Percentiles rank a stretch among this genome's conserved stretches.
Conservation (phyloP, 2,888 invertebrate genomes). For the Calliphora vomitoria region DNA sequence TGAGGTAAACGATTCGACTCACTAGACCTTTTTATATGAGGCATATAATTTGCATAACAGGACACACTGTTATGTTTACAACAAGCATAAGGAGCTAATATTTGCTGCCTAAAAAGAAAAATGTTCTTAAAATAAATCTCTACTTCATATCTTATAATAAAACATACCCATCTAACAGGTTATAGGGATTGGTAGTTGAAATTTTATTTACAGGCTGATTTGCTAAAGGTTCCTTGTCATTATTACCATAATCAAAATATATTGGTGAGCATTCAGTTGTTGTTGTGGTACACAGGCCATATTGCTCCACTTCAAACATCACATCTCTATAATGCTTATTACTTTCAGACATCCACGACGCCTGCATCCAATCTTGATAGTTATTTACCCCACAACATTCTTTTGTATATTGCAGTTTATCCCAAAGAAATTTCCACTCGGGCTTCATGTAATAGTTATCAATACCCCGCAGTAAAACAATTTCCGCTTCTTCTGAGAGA, state of each 20-base stretch:
- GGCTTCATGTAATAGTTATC: conserved; percentile 82
- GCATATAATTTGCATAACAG: conserved; percentile 75
- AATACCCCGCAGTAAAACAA: conserved; percentile 80
- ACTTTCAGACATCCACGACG: conserved; percentile 79
- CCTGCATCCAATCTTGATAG: conserved; percentile 82
- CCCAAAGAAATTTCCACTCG: conserved; percentile 84
- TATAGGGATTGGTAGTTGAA: too few relatives aligned
- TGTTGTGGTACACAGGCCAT: neutral
- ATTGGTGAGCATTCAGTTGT: conserved; percentile 13
- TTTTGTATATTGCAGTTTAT: conserved; percentile 80
- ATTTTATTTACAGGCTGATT: neutral
- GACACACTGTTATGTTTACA: conserved; percentile 76
- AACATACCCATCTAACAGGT: neutral
- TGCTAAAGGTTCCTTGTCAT: neutral
- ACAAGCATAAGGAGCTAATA: conserved; percentile 81
- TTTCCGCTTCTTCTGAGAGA: conserved; percentile 77
- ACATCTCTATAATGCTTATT: neutral
- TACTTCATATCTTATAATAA: neutral
- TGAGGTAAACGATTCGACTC: conserved; percentile 65
- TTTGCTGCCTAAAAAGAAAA: conserved; percentile 46
- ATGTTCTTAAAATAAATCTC: neutral
- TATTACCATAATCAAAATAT: neutral
- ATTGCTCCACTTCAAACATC: neutral
- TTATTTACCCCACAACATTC: conserved; percentile 83
- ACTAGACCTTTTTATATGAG: conserved; percentile 52